These are phyloP conservation scores for Antheraea mylitta DNA, from an alignment of 1,140 invertebrate genomes.

Conservation along the genomic window DNA sequence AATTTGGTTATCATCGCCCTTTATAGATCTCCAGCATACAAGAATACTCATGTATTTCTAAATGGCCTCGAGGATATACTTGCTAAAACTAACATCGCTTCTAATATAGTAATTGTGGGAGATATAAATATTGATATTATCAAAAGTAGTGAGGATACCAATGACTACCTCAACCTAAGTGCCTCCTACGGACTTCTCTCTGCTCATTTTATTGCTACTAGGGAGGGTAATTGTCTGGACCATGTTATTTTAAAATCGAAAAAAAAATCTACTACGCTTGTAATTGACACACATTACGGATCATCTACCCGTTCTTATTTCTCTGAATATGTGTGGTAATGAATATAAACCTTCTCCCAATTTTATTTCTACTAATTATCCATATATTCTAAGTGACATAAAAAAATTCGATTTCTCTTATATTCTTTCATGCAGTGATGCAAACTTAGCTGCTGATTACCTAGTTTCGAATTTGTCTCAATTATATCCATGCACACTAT, in stretches of 20 bases:
- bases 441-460: not conserved
- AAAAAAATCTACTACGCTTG: not conserved
- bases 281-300: constrained; percentile 8
- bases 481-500: not conserved
- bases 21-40: constrained; percentile 2
- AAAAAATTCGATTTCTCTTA: not conserved
- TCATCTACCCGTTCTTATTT: not conserved
- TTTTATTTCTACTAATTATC: not conserved
- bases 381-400: not conserved
- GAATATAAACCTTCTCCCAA: not conserved
- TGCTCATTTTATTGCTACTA: not conserved
- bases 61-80: not conserved
- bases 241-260: constrained; percentile 6
- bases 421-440: not conserved
- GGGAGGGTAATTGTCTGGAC: not conserved
- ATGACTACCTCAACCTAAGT: constrained; percentile 2
- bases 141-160: not conserved
- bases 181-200: not conserved
- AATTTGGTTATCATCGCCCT: not conserved
- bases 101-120: not conserved
- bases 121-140: constrained; percentile 6
- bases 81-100: too few relatives aligned
- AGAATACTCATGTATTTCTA: not conserved
- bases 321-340: not conserved
- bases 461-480: not conserved